Percentiles rank a stretch among this genome's conserved stretches.
These are phyloP conservation scores for Prorops nasuta DNA, from an alignment of 1,140 invertebrate genomes.

Conservation along the genomic window DNA sequence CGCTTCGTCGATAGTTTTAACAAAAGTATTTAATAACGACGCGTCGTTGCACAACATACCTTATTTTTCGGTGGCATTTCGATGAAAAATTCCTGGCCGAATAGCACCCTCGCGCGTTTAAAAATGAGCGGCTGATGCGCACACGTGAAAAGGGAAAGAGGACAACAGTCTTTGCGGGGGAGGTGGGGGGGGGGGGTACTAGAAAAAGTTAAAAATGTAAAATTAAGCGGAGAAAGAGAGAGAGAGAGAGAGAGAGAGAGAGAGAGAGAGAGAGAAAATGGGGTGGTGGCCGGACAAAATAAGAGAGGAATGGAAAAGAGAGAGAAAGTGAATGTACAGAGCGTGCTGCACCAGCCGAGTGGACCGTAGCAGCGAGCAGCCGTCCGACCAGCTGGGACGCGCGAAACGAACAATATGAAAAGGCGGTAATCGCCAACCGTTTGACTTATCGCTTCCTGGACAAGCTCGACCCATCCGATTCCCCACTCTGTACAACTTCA, in stretches of 20 bases:
- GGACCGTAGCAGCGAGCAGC: no score
- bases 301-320: slow-evolving; percentile 1
- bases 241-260: neutral
- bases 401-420: slow-evolving; percentile 27
- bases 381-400: slow-evolving; percentile 20
- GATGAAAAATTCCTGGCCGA: neutral
- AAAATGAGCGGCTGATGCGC: no score
- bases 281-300: neutral
- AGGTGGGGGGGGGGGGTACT: no score
- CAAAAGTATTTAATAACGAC: no score
- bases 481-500: slow-evolving; percentile 22
- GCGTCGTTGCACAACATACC: no score
- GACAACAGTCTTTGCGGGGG: no score
- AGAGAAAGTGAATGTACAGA: slow-evolving; percentile 1
- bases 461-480: slow-evolving; percentile 24
- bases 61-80: slow-evolving; percentile 38
- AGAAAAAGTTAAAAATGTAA: no score
- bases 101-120: slow-evolving; percentile 15
- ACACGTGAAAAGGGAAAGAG: no score
- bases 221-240: neutral
- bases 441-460: slow-evolving; percentile 28
- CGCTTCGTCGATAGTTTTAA: no score
- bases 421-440: slow-evolving; percentile 29
- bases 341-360: slow-evolving; percentile 17
- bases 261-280: neutral